Conservation (phyloP, 2,888 invertebrate species). For the Acronicta leporina region DNA sequence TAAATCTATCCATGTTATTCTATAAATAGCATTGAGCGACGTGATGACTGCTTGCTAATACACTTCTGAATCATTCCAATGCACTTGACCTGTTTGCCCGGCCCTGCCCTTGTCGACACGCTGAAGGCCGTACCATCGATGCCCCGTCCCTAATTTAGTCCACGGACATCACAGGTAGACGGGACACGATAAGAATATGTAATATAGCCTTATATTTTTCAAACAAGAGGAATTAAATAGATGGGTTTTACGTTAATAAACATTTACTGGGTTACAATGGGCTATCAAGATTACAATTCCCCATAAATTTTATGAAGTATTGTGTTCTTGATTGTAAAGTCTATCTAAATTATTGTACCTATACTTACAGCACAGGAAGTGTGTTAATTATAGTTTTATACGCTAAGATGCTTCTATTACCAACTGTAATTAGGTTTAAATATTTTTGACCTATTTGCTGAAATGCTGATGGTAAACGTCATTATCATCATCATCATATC, state of each 20-base stretch:
- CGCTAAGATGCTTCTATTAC: no score
- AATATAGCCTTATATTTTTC: neutral
- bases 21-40: neutral
- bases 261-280: neutral
- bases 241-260: slow-evolving; percentile 6
- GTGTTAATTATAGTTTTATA: no score
- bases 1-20: neutral
- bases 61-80: slow-evolving; percentile 12
- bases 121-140: slow-evolving; percentile 8
- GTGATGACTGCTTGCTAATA: neutral
- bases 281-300: neutral
- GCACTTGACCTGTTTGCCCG: slow-evolving; percentile 45
- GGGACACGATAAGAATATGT: slow-evolving; percentile 21
- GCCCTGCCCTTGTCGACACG: slow-evolving; percentile 37
- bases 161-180: slow-evolving; percentile 9
- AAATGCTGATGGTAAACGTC: no score
- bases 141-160: slow-evolving; percentile 28
- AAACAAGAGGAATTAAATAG: slow-evolving; percentile 7
- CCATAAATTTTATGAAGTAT: slow-evolving; percentile 1
- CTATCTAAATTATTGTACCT: neutral
- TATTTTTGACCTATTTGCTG: no score
- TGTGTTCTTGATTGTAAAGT: neutral
- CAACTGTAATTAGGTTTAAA: no score
- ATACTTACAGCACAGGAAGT: no score
- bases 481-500: no score